Percentiles rank a stretch among this genome's conserved stretches.
phyloP scores from a whole-genome alignment of 2,888 invertebrate species.

The Pterobdella sp. region DNA sequence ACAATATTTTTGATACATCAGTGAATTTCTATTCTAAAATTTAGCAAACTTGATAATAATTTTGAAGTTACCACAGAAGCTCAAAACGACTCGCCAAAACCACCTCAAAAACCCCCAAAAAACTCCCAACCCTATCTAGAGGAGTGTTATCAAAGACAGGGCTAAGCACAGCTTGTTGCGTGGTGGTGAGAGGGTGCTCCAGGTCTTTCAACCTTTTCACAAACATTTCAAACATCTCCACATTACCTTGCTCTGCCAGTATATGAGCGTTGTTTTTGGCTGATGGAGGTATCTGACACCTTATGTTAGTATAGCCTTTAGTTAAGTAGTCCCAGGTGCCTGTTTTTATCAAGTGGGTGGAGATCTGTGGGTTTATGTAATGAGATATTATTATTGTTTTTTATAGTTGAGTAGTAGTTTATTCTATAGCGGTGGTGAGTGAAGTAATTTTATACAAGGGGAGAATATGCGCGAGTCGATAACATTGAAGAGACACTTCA shows the following conservation, averaged over 20 bases:
- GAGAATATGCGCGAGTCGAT: too few relatives aligned
- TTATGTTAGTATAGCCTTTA: conserved; percentile 25
- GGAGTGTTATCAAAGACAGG: background rate
- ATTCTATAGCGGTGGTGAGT: background rate
- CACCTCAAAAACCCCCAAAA: background rate
- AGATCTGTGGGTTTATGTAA: background rate
- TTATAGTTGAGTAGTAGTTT: too few relatives aligned
- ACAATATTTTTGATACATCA: too few relatives aligned
- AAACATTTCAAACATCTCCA: conserved; percentile 11
- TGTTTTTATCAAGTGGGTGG: conserved; percentile 20
- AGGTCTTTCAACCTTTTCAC: background rate
- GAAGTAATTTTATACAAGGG: too few relatives aligned
- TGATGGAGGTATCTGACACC: conserved; percentile 31
- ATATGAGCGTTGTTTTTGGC: conserved; percentile 24
- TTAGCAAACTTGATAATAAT: too few relatives aligned
- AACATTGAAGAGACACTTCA: too few relatives aligned
- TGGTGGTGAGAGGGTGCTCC: background rate
- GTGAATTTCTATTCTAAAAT: too few relatives aligned
- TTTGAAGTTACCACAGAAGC: too few relatives aligned
- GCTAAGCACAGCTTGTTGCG: background rate
- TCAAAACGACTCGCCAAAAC: too few relatives aligned
- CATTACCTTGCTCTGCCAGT: conserved; percentile 21
- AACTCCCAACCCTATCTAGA: background rate
- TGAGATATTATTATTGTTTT: too few relatives aligned
- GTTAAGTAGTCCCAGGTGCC: conserved; percentile 7